Percentiles rank a stretch among this genome's conserved stretches.
Evolutionary conservation across 2,113 vertebrate species (phyloP).

Genomic region (Protobothrops flavoviridis): DNA sequence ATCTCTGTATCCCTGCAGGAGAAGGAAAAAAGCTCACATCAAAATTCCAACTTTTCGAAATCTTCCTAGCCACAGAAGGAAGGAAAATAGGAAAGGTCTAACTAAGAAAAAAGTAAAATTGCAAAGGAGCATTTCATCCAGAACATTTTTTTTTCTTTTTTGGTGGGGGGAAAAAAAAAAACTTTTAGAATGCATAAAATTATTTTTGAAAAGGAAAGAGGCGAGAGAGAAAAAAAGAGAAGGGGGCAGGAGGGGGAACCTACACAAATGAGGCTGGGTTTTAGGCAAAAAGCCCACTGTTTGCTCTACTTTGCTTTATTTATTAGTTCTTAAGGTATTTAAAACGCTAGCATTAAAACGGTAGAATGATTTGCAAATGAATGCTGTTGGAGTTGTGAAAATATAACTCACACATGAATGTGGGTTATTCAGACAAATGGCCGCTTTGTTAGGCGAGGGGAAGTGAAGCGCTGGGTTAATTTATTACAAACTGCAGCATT

Average conservation of each 20-base stretch:
- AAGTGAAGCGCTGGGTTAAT: slow-evolving; percentile 88
- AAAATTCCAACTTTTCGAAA: slow-evolving; percentile 47
- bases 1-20: slow-evolving; percentile 48
- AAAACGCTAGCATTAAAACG: slow-evolving; percentile 88
- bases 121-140: slow-evolving; percentile 56
- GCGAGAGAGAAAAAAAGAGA: slow-evolving; percentile 51
- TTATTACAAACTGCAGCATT: slow-evolving; percentile 95
- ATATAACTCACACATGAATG: slow-evolving; percentile 91
- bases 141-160: slow-evolving; percentile 59
- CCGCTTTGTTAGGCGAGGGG: slow-evolving; percentile 79
- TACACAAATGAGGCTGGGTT: slow-evolving; percentile 79
- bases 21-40: slow-evolving; percentile 35
- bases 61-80: slow-evolving; percentile 28
- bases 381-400: slow-evolving; percentile 92
- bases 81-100: slow-evolving; percentile 55
- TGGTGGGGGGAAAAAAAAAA: slow-evolving; percentile 60
- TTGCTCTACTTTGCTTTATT: slow-evolving; percentile 87
- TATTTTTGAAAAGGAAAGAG: slow-evolving; percentile 64
- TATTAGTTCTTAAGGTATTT: slow-evolving; percentile 91
- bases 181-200: slow-evolving; percentile 68
- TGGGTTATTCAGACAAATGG: slow-evolving; percentile 87
- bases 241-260: slow-evolving; percentile 53
- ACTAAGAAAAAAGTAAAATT: slow-evolving; percentile 44
- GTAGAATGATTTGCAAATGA: slow-evolving; percentile 95
- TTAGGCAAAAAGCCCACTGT: slow-evolving; percentile 84